Base-by-base conservation (phyloP, 1,140 invertebrate species). In the Atopsyche davidsoni region DNA sequence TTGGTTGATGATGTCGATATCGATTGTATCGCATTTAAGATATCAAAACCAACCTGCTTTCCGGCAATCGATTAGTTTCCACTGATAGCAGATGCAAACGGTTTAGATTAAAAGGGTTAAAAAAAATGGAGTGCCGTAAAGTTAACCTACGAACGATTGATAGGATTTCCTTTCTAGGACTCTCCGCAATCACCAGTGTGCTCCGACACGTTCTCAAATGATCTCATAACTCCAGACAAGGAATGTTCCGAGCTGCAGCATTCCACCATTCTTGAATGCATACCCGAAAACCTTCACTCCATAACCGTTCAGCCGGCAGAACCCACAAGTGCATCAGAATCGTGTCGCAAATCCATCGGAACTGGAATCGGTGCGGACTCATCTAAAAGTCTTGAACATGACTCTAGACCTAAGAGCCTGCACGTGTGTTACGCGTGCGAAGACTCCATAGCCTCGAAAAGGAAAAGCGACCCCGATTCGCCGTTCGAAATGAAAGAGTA, bases 211-310 rank as follows among this genome's bases (percentile, higher is more conserved):
- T 53, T 53, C 23, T 53, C 51, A 3, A 53, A 48, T 24, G 51
- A 48, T 23, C 51, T 53, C 4, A 47, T 53, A 40, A 53, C 51
- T 2, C 51, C 51, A 1, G 51, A 53, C 39, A 47, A 48, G 34
- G 51, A 53, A 28, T 10, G 41, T 2, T 43, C 41, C 3, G 44
- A 47, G 2, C 32, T 42, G 51, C 44, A 47, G 21, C 35, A 9
- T 10, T 46, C 50, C 25, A 52, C 43, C 3, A 53, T 48, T 6
- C 46, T 53, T 4, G 51, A 53, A 14, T 48, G 45, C 39, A 53
- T 53, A 10, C 51, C 46, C 7, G 51, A 53, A 17, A 53, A 53
- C 17, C n/a, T 53, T 4, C 48, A 53, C 46, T 52, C 35, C 16
- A 35, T 44, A 2, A 38, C 40, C 6, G 36, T 41, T 10, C 21